Percentiles rank a stretch among this genome's conserved stretches.
These are phyloP conservation scores for Berghia stephanieae DNA, from an alignment of 1,140 invertebrate genomes.

Conservation along the genomic window DNA sequence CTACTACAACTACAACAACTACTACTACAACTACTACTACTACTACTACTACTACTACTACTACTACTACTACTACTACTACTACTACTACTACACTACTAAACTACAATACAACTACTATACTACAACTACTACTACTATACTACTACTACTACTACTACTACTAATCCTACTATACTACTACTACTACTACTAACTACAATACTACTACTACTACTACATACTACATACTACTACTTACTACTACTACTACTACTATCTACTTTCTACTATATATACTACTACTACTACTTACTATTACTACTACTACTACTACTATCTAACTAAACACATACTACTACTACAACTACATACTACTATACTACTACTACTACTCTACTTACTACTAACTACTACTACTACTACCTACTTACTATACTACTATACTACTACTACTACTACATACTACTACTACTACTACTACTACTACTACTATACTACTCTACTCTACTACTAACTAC, in stretches of 20 bases:
- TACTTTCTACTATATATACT: not conserved
- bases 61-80: slow-evolving; percentile 14
- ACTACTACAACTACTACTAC: slow-evolving; percentile 26
- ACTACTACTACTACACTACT: slow-evolving; percentile 19
- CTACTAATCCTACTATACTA: slow-evolving; percentile 10
- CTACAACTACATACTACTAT: not conserved
- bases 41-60: slow-evolving; percentile 29
- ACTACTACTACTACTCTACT: slow-evolving; percentile 10
- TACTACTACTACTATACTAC: not conserved
- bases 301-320: slow-evolving; percentile 33
- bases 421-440: not conserved
- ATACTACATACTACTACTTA: not conserved
- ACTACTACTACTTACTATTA: slow-evolving; percentile 24
- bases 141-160: not conserved
- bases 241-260: not conserved
- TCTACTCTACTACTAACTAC: not conserved
- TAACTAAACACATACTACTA: slow-evolving; percentile 25
- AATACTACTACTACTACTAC: slow-evolving; percentile 10
- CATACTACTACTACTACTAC: slow-evolving; percentile 6
- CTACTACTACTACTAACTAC: slow-evolving; percentile 14
- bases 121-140: slow-evolving; percentile 9
- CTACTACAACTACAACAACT: slow-evolving; percentile 27
- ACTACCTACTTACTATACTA: not conserved
- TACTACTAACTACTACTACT: slow-evolving; percentile 11
- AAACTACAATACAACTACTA: too few species aligned